Conservation (phyloP, 2,797 vertebrate species). For the Ibycter americanus region DNA sequence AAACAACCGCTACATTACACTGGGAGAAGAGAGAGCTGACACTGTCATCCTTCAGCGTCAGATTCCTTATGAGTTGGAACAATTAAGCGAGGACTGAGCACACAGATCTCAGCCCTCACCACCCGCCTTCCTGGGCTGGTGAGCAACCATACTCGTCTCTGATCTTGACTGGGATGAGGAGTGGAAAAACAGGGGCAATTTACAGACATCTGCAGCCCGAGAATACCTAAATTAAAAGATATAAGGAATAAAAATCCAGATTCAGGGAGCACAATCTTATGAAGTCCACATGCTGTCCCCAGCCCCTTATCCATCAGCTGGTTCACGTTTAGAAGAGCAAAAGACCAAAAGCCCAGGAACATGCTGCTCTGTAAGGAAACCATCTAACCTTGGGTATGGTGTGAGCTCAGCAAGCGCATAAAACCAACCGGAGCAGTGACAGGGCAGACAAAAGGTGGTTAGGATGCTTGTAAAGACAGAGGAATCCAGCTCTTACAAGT, state of each 20-base stretch:
- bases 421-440: not conserved
- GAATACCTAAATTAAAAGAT: not conserved
- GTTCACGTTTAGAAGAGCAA: not conserved
- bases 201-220: not conserved
- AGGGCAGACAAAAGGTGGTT: not conserved
- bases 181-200: not conserved
- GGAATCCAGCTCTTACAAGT: not conserved
- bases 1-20: not conserved
- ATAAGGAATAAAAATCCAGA: not conserved
- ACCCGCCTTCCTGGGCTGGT: not conserved
- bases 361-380: not conserved
- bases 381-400: fast-evolving
- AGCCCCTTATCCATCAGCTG: not conserved
- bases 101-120: not conserved
- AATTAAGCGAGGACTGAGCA: not conserved
- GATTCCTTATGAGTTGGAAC: not conserved
- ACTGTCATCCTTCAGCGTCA: not conserved
- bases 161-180: not conserved
- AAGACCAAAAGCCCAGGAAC: not conserved
- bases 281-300: not conserved
- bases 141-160: not conserved
- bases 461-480: not conserved
- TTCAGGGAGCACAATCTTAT: not conserved
- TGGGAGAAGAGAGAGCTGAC: not conserved
- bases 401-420: not conserved